Conservation (phyloP, 2,113 vertebrate genomes). For the Sula dactylatra region DNA sequence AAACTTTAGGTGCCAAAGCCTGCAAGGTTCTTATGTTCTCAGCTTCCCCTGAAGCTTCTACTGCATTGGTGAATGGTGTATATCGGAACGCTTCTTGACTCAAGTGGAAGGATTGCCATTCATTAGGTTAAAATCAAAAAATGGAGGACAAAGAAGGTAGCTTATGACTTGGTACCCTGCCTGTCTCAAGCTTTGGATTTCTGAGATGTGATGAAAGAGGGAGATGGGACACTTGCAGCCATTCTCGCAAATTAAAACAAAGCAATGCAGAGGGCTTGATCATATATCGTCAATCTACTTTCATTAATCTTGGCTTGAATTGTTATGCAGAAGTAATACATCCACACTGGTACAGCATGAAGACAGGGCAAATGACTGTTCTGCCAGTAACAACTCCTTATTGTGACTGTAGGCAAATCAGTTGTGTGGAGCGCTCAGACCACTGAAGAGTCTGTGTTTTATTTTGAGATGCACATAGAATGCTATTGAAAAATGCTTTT, state of each 20-base stretch:
- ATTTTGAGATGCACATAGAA: neutral
- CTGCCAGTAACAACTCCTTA: neutral
- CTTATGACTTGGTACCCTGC: neutral
- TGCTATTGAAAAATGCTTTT: neutral
- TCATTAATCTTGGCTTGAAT: neutral
- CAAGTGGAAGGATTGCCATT: neutral
- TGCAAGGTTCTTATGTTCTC: neutral
- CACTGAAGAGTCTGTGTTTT: neutral
- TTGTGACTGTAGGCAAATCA: neutral
- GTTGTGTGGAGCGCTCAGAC: neutral
- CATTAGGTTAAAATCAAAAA: neutral
- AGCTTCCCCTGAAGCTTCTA: neutral
- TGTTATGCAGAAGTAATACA: neutral
- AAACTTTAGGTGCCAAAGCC: neutral
- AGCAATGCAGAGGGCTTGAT: neutral
- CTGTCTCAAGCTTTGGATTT: neutral
- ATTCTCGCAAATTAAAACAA: neutral
- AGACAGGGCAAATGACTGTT: neutral
- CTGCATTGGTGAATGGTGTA: neutral
- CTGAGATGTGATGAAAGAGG: neutral
- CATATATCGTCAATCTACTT: neutral
- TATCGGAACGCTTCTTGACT: neutral
- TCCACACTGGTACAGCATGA: neutral
- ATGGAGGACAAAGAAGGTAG: neutral
- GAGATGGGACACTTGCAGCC: accelerated